phyloP scores from a whole-genome alignment of 2,113 vertebrate species.

The Xenotilapia flavipinnis region DNA sequence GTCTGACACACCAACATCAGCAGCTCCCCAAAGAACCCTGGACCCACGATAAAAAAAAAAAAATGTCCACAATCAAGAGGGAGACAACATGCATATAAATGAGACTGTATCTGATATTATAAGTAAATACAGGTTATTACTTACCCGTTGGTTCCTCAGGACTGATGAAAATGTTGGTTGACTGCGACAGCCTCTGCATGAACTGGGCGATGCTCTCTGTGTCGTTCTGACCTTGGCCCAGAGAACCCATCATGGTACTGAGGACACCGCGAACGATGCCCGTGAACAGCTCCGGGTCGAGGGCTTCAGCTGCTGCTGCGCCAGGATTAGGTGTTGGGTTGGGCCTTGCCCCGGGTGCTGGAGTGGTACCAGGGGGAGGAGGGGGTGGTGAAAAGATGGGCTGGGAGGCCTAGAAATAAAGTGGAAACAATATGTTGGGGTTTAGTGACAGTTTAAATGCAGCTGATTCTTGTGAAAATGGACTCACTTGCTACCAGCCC shows the following conservation, averaged over 20 bases:
- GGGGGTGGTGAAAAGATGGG: slow-evolving; percentile 60
- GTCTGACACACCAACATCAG: slow-evolving; percentile 87
- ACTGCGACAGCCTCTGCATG: slow-evolving; percentile 86
- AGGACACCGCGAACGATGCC: slow-evolving; percentile 87
- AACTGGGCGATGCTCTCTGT: slow-evolving; percentile 89
- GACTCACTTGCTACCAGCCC: background rate
- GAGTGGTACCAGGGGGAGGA: slow-evolving; percentile 13
- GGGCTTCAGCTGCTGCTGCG: slow-evolving; percentile 53
- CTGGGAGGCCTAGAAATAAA: slow-evolving; percentile 47
- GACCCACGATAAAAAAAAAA: background rate
- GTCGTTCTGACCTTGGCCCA: slow-evolving; percentile 81
- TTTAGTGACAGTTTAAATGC: background rate
- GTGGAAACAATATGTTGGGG: background rate
- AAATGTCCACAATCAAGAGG: background rate
- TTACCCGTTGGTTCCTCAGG: slow-evolving; percentile 77
- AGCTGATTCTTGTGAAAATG: background rate
- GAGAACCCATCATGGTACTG: slow-evolving; percentile 84
- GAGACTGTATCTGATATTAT: background rate
- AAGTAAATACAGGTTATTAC: background rate
- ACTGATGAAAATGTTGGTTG: slow-evolving; percentile 84
- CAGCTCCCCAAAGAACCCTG: slow-evolving; percentile 88
- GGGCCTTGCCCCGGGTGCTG: background rate
- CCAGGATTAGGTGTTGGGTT: background rate
- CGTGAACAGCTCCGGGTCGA: slow-evolving; percentile 84
- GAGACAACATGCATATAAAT: background rate